Evolutionary conservation across 2,113 vertebrate species (phyloP).

Genomic region (Polypterus bichir): DNA sequence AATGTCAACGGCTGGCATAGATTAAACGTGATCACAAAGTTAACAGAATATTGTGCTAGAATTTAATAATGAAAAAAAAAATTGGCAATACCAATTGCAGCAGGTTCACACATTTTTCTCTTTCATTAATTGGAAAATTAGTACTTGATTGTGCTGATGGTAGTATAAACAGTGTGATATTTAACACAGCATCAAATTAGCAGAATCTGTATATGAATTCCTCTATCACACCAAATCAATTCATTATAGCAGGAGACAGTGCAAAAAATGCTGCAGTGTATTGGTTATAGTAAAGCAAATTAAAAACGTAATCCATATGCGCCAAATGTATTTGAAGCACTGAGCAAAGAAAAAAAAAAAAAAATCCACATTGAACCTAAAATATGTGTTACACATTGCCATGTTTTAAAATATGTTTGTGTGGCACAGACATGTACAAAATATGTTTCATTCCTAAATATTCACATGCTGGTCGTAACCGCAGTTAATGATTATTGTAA

Average conservation of each 20-base stretch:
- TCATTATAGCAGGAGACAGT: conserved; percentile 3
- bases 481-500: conserved; percentile 51
- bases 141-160: conserved; percentile 8
- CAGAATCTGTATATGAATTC: conserved; percentile 29
- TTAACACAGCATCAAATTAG: conserved; percentile 34
- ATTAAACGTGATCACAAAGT: not conserved
- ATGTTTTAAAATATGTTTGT: too few relatives aligned
- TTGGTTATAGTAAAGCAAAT: too few relatives aligned
- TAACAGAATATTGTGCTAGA: not conserved
- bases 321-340: too few relatives aligned
- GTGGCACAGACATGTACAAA: conserved; percentile 39
- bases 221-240: conserved; percentile 18
- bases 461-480: conserved; percentile 3
- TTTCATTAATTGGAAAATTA: conserved; percentile 23
- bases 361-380: too few relatives aligned
- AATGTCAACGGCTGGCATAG: not conserved
- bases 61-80: conserved; percentile 24
- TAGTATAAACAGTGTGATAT: conserved; percentile 19
- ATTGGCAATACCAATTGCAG: conserved; percentile 16
- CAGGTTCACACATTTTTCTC: conserved; percentile 16
- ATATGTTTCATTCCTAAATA: conserved; percentile 34
- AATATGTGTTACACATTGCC: too few relatives aligned
- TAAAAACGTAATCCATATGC: too few relatives aligned
- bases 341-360: too few relatives aligned
- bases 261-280: conserved; percentile 30